A percentile compares a stretch with the other conserved stretches of the same genome.
Evolutionary conservation across 2,797 vertebrate species (phyloP).

Genomic region (Xenopus petersii): DNA sequence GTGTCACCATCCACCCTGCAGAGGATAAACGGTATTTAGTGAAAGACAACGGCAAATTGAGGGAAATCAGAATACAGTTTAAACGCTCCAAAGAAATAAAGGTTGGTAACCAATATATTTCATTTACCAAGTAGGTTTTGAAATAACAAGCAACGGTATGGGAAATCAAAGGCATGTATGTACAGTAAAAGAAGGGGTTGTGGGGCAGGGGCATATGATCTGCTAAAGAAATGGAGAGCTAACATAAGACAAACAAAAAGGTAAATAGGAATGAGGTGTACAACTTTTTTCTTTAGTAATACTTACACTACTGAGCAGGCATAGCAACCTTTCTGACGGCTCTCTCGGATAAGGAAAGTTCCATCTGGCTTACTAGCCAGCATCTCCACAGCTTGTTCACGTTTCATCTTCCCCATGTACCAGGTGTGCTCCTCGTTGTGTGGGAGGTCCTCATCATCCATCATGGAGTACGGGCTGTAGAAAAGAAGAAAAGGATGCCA

Average conservation of each 20-base stretch:
- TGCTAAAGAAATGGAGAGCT: too few species aligned
- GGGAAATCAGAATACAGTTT: background rate
- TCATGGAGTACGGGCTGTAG: constrained; percentile 80
- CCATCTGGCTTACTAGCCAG: constrained; percentile 78
- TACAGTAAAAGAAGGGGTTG: too few species aligned
- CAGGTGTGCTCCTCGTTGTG: constrained; percentile 84
- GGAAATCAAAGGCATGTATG: too few species aligned
- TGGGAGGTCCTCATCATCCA: constrained; percentile 82
- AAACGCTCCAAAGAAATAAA: too few species aligned
- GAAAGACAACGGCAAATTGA: background rate
- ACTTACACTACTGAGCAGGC: constrained; percentile 94
- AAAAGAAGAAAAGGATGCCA: background rate
- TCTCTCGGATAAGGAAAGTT: constrained; percentile 90
- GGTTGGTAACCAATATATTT: too few species aligned
- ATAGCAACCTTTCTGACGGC: constrained; percentile 85
- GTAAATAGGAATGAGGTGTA: too few species aligned
- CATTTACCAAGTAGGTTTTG: too few species aligned
- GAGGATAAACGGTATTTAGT: background rate
- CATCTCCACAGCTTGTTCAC: constrained; percentile 84
- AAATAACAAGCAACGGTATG: too few species aligned
- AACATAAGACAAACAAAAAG: too few species aligned
- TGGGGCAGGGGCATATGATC: too few species aligned
- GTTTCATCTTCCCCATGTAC: constrained; percentile 87
- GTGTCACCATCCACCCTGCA: constrained; percentile 82
- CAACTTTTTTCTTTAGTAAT: background rate